These are phyloP conservation scores for Galagoides demidoff DNA, from an alignment of 2,797 vertebrate genomes.

Conservation along the genomic window DNA sequence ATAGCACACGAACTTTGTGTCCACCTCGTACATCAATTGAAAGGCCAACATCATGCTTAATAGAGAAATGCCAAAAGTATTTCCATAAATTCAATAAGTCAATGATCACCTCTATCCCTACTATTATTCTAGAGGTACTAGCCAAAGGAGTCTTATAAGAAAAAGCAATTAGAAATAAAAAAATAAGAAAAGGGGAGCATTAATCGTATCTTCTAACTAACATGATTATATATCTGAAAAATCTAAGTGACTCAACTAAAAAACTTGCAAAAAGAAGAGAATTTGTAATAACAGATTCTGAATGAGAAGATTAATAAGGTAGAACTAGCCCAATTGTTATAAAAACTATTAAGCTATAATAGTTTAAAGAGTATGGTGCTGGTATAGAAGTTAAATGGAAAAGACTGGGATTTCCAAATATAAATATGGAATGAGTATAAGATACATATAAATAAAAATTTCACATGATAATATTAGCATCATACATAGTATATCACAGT, in stretches of 20 bases:
- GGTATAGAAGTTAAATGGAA: slow-evolving; percentile 16
- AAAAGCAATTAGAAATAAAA: not conserved
- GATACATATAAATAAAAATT: not conserved
- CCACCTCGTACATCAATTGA: not conserved
- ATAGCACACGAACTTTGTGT: too few relatives aligned
- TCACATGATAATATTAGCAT: not conserved
- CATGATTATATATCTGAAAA: not conserved
- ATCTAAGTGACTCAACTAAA: not conserved
- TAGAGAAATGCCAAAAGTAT: not conserved
- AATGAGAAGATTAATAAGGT: not conserved
- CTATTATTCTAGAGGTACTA: not conserved
- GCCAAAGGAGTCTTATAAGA: not conserved
- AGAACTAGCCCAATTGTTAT: not conserved
- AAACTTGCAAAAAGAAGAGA: not conserved
- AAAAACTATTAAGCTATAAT: not conserved
- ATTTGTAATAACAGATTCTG: not conserved
- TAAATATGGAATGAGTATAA: not conserved
- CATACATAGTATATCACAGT: not conserved
- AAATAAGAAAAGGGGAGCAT: not conserved
- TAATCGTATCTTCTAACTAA: not conserved
- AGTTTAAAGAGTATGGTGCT: not conserved
- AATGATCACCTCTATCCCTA: not conserved
- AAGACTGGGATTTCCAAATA: not conserved
- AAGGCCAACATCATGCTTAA: not conserved
- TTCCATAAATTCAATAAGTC: slow-evolving; percentile 6